A percentile compares a stretch with the other conserved stretches of the same genome.
Conservation (phyloP, 2,888 invertebrate genomes). For the Drosophila helvetica region DNA sequence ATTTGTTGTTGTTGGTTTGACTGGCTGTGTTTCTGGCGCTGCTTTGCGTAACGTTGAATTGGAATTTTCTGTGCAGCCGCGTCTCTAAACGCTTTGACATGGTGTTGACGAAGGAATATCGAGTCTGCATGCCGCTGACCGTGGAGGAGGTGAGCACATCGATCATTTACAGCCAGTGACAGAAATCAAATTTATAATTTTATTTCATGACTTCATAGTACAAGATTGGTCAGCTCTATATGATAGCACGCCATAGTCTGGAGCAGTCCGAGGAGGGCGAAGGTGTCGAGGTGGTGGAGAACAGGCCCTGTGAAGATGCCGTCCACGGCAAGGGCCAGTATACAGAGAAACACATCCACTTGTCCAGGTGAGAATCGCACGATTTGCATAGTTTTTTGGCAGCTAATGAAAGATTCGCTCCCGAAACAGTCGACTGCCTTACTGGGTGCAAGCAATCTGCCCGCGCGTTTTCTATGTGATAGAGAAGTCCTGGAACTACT, state of each 20-base stretch:
- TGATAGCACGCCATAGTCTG: constrained; percentile 96
- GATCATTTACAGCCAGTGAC: background rate
- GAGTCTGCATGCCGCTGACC: constrained; percentile 96
- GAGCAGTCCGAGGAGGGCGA: constrained; percentile 95
- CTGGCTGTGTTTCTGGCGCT: constrained; percentile 18
- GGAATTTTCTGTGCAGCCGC: constrained; percentile 31
- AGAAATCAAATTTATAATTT: constrained; percentile 12
- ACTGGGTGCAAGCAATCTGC: constrained; percentile 94
- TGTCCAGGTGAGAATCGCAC: constrained; percentile 88
- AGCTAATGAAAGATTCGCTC: background rate
- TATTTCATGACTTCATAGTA: constrained; percentile 86
- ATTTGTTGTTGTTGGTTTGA: constrained; percentile 5
- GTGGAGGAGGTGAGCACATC: constrained; percentile 91
- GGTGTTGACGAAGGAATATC: constrained; percentile 94
- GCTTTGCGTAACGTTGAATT: constrained; percentile 61
- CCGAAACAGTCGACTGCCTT: constrained; percentile 89
- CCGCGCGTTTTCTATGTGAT: constrained; percentile 96
- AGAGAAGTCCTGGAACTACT: constrained; percentile 98
- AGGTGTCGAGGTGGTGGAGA: constrained; percentile 95
- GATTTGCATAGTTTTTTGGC: constrained; percentile 7
- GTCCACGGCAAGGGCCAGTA: constrained; percentile 93
- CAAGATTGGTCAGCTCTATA: constrained; percentile 95
- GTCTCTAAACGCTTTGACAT: constrained; percentile 84
- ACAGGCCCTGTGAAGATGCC: constrained; percentile 91
- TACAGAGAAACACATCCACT: constrained; percentile 95